These are phyloP conservation scores for Sinodicranocentrus sp. DNA, from an alignment of 2,888 invertebrate genomes.

Conservation along the genomic window DNA sequence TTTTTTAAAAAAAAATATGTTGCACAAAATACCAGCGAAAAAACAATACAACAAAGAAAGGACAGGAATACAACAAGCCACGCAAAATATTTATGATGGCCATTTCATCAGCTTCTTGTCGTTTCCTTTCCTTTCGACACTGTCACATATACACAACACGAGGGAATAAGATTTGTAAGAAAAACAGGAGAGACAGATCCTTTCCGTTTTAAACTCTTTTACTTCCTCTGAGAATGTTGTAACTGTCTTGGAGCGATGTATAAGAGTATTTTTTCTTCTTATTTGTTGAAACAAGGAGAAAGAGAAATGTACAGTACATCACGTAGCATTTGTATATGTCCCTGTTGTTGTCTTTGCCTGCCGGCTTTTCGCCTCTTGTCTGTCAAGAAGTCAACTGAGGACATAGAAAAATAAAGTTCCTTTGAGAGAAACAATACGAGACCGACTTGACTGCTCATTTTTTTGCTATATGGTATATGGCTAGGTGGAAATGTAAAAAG, in stretches of 20 bases:
- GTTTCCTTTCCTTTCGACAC: constrained; percentile 11
- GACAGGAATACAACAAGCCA: constrained; percentile 38
- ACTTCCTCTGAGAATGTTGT: background rate
- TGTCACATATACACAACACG: constrained; percentile 41
- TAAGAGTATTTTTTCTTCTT: constrained; percentile 9
- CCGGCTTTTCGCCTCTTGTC: constrained; percentile 66
- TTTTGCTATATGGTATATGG: background rate
- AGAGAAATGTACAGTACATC: constrained; percentile 27
- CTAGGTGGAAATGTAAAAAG: background rate
- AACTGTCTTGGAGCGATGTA: constrained; percentile 24
- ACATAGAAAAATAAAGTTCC: constrained; percentile 37
- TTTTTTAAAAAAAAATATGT: too few relatives aligned
- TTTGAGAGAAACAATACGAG: constrained; percentile 37
- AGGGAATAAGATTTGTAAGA: background rate
- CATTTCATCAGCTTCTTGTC: constrained; percentile 64
- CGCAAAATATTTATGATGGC: constrained; percentile 72
- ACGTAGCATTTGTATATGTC: constrained; percentile 34
- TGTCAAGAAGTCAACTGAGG: constrained; percentile 68
- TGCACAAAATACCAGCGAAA: too few relatives aligned
- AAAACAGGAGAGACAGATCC: background rate
- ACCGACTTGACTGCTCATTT: background rate
- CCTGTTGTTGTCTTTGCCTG: constrained; percentile 54
- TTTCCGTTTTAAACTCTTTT: constrained; percentile 24
- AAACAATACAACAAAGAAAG: background rate
- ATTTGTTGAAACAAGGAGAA: constrained; percentile 24